A percentile compares a stretch with the other conserved stretches of the same genome.
Conservation (phyloP, 2,888 invertebrate species). For the Lasiommata megera region DNA sequence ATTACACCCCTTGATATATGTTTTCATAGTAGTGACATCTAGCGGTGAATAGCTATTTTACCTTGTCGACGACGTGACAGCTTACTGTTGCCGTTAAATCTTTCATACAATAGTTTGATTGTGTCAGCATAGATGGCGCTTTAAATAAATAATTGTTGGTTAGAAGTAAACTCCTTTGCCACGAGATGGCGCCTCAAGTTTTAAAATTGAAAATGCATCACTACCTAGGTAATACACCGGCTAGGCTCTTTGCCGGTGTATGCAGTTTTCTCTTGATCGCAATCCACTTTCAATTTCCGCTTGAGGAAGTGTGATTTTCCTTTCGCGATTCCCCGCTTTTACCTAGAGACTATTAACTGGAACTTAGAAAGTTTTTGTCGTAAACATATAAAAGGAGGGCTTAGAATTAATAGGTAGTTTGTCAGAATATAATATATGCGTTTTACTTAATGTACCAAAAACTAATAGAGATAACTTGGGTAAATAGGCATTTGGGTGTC, state of each 20-base stretch:
- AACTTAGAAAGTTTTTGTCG: slow-evolving; percentile 15
- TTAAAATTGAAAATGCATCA: not conserved
- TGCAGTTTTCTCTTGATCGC: slow-evolving; percentile 70
- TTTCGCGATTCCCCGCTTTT: slow-evolving; percentile 71
- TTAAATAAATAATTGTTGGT: not conserved
- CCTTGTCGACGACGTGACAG: not conserved
- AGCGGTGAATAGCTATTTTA: slow-evolving; percentile 37
- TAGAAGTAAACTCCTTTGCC: slow-evolving; percentile 14
- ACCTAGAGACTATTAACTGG: slow-evolving; percentile 43
- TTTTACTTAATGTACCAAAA: too few relatives aligned
- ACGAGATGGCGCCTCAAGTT: slow-evolving; percentile 51
- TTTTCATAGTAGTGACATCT: slow-evolving; percentile 44
- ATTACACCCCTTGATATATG: too few relatives aligned
- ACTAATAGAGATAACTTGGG: too few relatives aligned
- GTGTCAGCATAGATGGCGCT: slow-evolving; percentile 48
- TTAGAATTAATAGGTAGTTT: too few relatives aligned
- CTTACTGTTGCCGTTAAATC: not conserved
- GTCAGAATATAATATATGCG: too few relatives aligned
- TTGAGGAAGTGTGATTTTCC: slow-evolving; percentile 77
- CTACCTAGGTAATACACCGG: not conserved
- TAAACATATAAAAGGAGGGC: slow-evolving; percentile 1
- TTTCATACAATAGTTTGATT: not conserved
- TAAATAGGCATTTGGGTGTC: too few relatives aligned
- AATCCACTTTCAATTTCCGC: slow-evolving; percentile 77
- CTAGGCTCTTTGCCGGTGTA: slow-evolving; percentile 1